These are phyloP conservation scores for Scaptomyza pallida DNA, from an alignment of 1,140 invertebrate species.

Conservation along the genomic window DNA sequence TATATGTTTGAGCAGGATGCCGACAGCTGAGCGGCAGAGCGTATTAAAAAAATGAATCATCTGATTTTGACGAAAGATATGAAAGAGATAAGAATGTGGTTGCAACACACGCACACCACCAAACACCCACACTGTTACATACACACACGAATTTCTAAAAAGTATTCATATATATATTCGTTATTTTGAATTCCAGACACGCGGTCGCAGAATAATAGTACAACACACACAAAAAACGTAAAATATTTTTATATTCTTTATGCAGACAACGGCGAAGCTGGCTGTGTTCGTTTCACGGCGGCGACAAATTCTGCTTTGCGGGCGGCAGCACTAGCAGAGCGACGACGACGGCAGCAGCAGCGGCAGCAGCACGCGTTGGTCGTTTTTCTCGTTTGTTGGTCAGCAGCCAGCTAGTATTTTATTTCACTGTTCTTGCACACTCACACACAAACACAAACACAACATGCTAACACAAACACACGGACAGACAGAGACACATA, in stretches of 20 bases:
- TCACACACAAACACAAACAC: conserved; percentile 9
- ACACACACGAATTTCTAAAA: conserved; percentile 37
- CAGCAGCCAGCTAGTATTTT: conserved; percentile 36
- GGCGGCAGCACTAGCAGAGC: conserved; percentile 21
- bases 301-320: conserved; percentile 50
- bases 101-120: conserved; percentile 40
- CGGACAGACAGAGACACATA: neutral
- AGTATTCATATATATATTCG: conserved; percentile 62
- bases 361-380: conserved; percentile 62
- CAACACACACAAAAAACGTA: conserved; percentile 43
- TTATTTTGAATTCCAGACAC: conserved; percentile 68
- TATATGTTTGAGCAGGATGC: conserved; percentile 46
- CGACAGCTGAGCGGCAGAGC: conserved; percentile 36
- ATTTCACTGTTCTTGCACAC: conserved; percentile 32
- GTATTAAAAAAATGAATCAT: conserved; percentile 54
- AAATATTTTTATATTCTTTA: conserved; percentile 51
- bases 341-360: conserved; percentile 37
- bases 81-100: conserved; percentile 54
- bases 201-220: conserved; percentile 38
- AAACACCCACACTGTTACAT: conserved; percentile 21
- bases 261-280: conserved; percentile 23
- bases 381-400: conserved; percentile 38
- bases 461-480: neutral
- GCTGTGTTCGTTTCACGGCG: conserved; percentile 44
- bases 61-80: conserved; percentile 51